Evolutionary conservation across 2,888 invertebrate genomes (phyloP).

Genomic region (Tachina grossa): DNA sequence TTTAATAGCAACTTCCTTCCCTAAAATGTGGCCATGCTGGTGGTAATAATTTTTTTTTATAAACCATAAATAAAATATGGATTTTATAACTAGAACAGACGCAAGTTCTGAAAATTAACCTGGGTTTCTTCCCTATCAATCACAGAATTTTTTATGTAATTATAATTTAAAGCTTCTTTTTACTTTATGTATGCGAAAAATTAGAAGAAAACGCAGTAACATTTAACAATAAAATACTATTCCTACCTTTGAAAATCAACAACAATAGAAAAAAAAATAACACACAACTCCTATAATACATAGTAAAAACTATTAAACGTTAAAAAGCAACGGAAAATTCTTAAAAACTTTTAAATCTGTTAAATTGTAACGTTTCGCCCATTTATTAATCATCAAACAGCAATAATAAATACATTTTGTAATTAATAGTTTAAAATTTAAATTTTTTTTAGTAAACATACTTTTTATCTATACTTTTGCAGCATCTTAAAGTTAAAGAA

Average conservation of each 20-base stretch:
- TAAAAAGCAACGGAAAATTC: constrained; percentile 5
- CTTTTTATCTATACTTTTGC: constrained; percentile 25
- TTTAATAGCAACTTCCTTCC: no score
- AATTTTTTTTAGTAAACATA: constrained; percentile 21
- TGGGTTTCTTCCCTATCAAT: neutral
- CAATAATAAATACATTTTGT: constrained; percentile 5
- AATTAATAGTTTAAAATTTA: constrained; percentile 49
- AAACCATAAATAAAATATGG: no score
- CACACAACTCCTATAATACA: constrained; percentile 10
- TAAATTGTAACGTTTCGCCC: constrained; percentile 16
- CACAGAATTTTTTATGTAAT: constrained; percentile 72
- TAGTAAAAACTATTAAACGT: neutral
- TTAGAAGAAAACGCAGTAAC: constrained; percentile 22
- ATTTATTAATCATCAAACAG: neutral
- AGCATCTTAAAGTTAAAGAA: constrained; percentile 18
- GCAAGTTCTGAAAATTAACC: neutral
- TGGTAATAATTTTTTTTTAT: no score
- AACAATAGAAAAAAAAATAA: constrained; percentile 32
- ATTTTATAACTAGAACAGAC: no score
- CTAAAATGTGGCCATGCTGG: no score
- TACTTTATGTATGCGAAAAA: constrained; percentile 67
- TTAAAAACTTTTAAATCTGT: neutral
- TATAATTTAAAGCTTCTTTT: constrained; percentile 65
- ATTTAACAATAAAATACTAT: constrained; percentile 55
- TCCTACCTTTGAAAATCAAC: constrained; percentile 52